Conservation (phyloP, 1,140 invertebrate genomes). For the Paraescarpia echinospica region DNA sequence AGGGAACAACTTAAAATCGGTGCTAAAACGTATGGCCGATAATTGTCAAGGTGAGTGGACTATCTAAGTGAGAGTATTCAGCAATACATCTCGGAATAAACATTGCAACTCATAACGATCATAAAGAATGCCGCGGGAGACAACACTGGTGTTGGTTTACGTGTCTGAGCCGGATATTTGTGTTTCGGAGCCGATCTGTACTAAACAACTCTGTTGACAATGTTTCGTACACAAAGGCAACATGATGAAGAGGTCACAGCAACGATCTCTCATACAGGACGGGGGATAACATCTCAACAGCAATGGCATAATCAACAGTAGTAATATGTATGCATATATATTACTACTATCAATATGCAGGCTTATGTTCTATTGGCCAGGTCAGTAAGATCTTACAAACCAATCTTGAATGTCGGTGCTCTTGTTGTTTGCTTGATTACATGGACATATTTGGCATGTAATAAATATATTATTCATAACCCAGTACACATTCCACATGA, state of each 20-base stretch:
- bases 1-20: too few relatives aligned
- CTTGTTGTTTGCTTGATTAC: background rate
- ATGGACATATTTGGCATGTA: background rate
- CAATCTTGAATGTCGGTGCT: background rate
- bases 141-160: background rate
- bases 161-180: background rate
- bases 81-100: too few relatives aligned
- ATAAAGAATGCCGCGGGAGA: background rate
- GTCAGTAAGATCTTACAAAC: background rate
- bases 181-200: background rate
- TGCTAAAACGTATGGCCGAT: too few relatives aligned
- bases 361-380: background rate
- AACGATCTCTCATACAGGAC: background rate
- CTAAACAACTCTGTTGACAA: background rate
- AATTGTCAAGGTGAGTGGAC: too few relatives aligned
- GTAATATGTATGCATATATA: background rate
- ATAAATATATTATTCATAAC: background rate
- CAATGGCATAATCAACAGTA: background rate
- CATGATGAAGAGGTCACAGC: background rate
- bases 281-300: background rate
- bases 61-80: too few relatives aligned
- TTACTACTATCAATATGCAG: background rate
- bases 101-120: too few relatives aligned
- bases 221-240: background rate
- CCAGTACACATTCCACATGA: background rate